Base-by-base conservation (phyloP, 2,797 vertebrate genomes). In the Centroberyx gerrardi region DNA sequence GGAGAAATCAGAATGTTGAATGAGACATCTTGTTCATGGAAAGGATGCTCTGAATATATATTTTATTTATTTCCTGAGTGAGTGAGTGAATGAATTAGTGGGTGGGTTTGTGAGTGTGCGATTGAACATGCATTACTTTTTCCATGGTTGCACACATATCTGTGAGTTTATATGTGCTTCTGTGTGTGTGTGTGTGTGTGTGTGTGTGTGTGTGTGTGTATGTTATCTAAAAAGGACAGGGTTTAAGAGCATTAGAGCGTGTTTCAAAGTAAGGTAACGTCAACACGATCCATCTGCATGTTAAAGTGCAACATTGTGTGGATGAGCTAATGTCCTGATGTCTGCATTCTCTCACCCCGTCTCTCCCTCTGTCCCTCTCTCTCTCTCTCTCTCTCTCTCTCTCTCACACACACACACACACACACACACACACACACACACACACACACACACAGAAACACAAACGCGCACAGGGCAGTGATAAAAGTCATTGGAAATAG, bases 401-500 rank as follows among this genome's bases (percentile, higher is more conserved):
- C 51, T 29, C 18, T 10, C 14, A 40, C 49, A 66, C 48, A 55
- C 54, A 62, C 42, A 18, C 64, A 68, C 59, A 63, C 60, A 62
- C 62, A 67, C 78, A 54, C 62, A 54, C 75, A 46, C 70, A 48
- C 70, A 51, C 62, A 60, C 62, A 63, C 69, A 29, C 38, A 55
- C 51, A 52, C 66, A 72, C 68, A 66, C 72, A 56, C 62, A 42
- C 59, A 69, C 53, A 46, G 22, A 62, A 28, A 17, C 61, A 63
- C 61, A 31, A 40, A 48, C 54, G 44, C 36, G 68, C 42, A 60
- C 27, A 70, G 14, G 48, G 53, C 59, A 60, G 53, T 74, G 73
- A 85, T 90, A 89, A 90, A 87, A 88, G 84, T 88, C 63, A 44
- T 74, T 80, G 88, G 81, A 89, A 91, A 89, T 90, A 76, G 77